These are phyloP conservation scores for Poecilia wingei DNA, from an alignment of 2,797 vertebrate species.

Conservation along the genomic window DNA sequence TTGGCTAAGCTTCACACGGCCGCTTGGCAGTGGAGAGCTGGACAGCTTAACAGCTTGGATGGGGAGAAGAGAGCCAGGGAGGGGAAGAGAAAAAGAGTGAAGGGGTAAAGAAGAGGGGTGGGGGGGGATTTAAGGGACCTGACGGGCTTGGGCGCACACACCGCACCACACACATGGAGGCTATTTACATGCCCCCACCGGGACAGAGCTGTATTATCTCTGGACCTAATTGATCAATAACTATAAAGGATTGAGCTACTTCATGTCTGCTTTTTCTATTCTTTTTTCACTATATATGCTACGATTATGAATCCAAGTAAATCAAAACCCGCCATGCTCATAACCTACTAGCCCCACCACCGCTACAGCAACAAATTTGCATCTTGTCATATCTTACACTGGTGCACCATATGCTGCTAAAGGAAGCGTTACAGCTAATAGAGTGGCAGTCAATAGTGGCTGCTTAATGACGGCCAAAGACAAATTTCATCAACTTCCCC, in stretches of 20 bases:
- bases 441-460: constrained; percentile 78
- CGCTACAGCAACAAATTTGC: constrained; percentile 67
- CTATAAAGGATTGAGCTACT: constrained; percentile 37
- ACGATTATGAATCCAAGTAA: constrained; percentile 33
- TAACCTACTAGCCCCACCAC: constrained; percentile 20
- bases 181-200: constrained; percentile 59
- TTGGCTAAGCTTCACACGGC: constrained; percentile 92
- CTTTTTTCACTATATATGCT: not conserved
- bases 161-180: constrained; percentile 25
- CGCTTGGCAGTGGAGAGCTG: constrained; percentile 89
- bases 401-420: constrained; percentile 81
- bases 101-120: constrained; percentile 59
- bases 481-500: constrained; percentile 82
- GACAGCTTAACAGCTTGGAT: constrained; percentile 88
- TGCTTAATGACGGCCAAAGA: constrained; percentile 82
- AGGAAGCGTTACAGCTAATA: constrained; percentile 82
- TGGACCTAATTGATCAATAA: constrained; percentile 64
- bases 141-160: constrained; percentile 46
- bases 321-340: constrained; percentile 8
- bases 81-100: constrained; percentile 51
- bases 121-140: constrained; percentile 65
- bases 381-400: constrained; percentile 82
- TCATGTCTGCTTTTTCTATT: constrained; percentile 14
- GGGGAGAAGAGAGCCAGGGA: constrained; percentile 81
- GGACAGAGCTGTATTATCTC: constrained; percentile 45